These are phyloP conservation scores for Polypterus senegalus DNA, from an alignment of 2,113 vertebrate species.

Conservation along the genomic window DNA sequence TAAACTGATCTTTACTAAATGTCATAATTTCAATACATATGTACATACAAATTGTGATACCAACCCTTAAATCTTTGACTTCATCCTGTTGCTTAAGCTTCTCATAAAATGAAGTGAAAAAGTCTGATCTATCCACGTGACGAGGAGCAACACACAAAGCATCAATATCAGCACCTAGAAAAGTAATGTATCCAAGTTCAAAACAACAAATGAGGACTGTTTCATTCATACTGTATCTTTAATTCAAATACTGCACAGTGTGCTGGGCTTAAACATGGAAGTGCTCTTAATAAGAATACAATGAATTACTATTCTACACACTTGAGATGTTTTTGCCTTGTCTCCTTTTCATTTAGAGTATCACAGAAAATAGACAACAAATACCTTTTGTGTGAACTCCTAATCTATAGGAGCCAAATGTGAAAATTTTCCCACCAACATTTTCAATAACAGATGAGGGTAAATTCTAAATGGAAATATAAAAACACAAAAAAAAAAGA, in stretches of 20 bases:
- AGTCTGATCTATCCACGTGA: conserved; percentile 72
- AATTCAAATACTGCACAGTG: too few relatives aligned
- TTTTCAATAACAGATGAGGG: conserved; percentile 70
- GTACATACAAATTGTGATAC: conserved; percentile 15
- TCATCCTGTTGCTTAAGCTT: conserved; percentile 76
- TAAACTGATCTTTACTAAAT: too few relatives aligned
- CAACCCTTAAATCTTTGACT: conserved; percentile 73
- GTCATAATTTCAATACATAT: too few relatives aligned
- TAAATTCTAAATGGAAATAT: conserved; percentile 55
- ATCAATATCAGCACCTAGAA: conserved; percentile 79
- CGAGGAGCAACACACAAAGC: conserved; percentile 75
- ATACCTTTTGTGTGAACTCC: conserved; percentile 81
- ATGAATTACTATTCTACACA: too few relatives aligned
- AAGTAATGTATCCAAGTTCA: conserved; percentile 18
- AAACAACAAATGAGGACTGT: too few relatives aligned
- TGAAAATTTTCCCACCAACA: conserved; percentile 81
- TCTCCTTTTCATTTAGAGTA: too few relatives aligned
- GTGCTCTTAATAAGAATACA: too few relatives aligned
- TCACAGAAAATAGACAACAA: not conserved
- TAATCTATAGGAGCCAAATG: conserved; percentile 79
- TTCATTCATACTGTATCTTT: too few relatives aligned
- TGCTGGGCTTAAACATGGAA: too few relatives aligned
- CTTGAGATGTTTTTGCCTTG: too few relatives aligned
- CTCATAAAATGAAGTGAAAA: conserved; percentile 80
- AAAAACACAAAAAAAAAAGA: conserved; percentile 18